Base-by-base conservation (phyloP, 2,888 invertebrate genomes). In the Emmelina monodactyla region DNA sequence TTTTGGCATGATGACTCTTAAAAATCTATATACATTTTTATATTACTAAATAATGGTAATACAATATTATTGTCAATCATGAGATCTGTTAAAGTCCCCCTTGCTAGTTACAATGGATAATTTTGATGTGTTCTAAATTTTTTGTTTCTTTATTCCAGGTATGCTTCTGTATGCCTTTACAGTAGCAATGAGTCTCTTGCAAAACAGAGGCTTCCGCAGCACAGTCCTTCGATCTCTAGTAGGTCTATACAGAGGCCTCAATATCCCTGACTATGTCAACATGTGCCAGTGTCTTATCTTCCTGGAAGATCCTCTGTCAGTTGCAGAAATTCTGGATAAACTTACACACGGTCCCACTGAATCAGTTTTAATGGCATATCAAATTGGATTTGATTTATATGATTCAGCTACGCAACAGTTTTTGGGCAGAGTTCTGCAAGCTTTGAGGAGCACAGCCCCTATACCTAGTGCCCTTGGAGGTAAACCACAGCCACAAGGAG, bases 381-480 rank as follows among this genome's bases (percentile, higher is more conserved):
- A 99, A 79, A 97, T 99, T 53, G 97, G 90, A 0, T 99, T 99
- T 76, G 99, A 99, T 82, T 84, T 99, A 49, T 99, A 99, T 62
- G 99, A 99, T 67, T 97, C 96, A 28, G 99, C 98, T 1, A 97
- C 97, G 2, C 99, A 99, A 70, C 96, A 98, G 63, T 97, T 97
- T 66, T 82, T 99, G 33, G 91, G 90, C 7, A 85, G 91, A 49
- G 92, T 97, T 7, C 69, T 94, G 43, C 89, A 91, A 59, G 91
- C 92, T 12, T 72, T 96, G 5, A 84, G 89, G 51, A 86, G 86
- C 32, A 92, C 91, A 11, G 92, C 92, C 14, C 93, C 92, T 0
- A 86, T 92, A 41, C 92, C 92, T 3, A 84, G 87, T 38, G 86
- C 90, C 2, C 71, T 91, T 10, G 85, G 88, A 46, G 88, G 87